phyloP scores from a whole-genome alignment of 1,140 invertebrate genomes.

The Chrysoperla carnea region DNA sequence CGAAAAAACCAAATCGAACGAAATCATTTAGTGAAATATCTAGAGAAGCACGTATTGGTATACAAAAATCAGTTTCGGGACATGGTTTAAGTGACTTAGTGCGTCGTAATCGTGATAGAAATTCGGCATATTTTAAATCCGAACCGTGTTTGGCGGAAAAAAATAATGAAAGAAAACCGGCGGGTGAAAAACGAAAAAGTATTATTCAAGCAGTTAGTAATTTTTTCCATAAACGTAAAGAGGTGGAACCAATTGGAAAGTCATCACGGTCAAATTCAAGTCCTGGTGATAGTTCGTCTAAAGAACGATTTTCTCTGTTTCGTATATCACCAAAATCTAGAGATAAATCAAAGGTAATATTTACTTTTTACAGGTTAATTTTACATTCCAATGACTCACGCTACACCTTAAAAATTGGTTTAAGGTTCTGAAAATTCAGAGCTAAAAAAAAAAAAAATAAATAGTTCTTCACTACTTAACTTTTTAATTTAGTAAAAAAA shows the following conservation, averaged over 20 bases:
- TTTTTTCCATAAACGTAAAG: slow-evolving; percentile 49
- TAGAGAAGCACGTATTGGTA: not conserved
- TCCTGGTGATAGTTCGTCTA: slow-evolving; percentile 15
- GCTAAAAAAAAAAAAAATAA: too few relatives aligned
- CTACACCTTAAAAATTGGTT: too few relatives aligned
- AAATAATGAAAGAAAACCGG: slow-evolving; percentile 26
- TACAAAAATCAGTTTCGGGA: not conserved
- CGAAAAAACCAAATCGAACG: not conserved
- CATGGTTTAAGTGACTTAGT: not conserved
- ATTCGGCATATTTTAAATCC: slow-evolving; percentile 25
- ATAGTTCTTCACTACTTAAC: too few relatives aligned
- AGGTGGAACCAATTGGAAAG: slow-evolving; percentile 17
- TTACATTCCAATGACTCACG: too few relatives aligned
- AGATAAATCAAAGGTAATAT: slow-evolving; percentile 45
- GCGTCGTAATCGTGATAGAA: not conserved
- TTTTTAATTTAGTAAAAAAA: too few relatives aligned
- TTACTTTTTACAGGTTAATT: not conserved
- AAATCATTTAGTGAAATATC: not conserved
- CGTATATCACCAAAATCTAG: slow-evolving; percentile 44
- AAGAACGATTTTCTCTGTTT: slow-evolving; percentile 37
- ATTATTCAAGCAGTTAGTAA: slow-evolving; percentile 70
- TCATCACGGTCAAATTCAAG: slow-evolving; percentile 19
- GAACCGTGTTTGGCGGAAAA: slow-evolving; percentile 33
- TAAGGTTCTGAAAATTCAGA: too few relatives aligned
- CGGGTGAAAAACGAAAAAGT: slow-evolving; percentile 56